Conservation (phyloP, 2,888 invertebrate species). For the Meiosimyza platycephala region DNA sequence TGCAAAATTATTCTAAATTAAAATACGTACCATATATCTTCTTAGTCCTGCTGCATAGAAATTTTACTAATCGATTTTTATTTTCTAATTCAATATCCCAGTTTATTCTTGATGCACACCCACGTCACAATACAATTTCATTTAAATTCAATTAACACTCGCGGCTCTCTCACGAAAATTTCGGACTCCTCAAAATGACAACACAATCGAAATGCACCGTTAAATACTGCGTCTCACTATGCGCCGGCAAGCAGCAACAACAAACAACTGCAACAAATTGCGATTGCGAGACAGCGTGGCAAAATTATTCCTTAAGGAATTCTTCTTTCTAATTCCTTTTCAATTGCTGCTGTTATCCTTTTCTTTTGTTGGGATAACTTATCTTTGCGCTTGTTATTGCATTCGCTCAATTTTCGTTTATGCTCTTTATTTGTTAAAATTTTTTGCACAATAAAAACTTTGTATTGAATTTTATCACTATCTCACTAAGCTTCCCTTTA, state of each 20-base stretch:
- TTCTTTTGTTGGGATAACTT: not conserved
- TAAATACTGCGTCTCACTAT: not conserved
- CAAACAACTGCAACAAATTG: not conserved
- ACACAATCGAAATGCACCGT: conserved; percentile 11
- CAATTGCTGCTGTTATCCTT: not conserved
- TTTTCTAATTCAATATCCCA: not conserved
- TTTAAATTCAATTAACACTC: not conserved
- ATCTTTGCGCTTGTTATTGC: conserved; percentile 39
- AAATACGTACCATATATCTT: conserved; percentile 7
- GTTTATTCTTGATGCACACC: not conserved
- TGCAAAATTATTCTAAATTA: not conserved
- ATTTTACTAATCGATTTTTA: not conserved
- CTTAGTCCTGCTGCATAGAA: not conserved
- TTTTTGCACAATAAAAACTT: not conserved
- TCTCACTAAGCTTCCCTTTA: too few relatives aligned
- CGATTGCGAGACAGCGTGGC: conserved; percentile 3
- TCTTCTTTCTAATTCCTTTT: not conserved
- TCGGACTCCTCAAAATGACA: not conserved
- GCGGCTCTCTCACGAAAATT: not conserved
- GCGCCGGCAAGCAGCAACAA: not conserved
- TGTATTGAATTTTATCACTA: not conserved
- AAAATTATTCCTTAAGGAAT: conserved; percentile 19
- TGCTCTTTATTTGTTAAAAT: not conserved
- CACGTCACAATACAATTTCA: not conserved
- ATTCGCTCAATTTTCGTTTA: conserved; percentile 14